Percentiles rank a stretch among this genome's conserved stretches.
Conservation (phyloP, 2,888 invertebrate genomes). For the Drosophila falleni region DNA sequence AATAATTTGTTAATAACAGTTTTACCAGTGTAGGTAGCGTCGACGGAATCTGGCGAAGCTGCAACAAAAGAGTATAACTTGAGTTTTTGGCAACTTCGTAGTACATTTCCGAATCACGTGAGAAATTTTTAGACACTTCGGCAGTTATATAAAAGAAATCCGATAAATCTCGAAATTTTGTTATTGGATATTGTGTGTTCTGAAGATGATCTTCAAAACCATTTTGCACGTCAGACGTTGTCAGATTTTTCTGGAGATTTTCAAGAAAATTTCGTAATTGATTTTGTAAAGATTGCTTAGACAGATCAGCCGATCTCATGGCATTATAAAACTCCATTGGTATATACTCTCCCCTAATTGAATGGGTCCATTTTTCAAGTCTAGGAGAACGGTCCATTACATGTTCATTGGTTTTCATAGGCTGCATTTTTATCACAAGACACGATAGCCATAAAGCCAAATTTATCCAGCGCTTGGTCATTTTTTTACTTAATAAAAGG, state of each 20-base stretch:
- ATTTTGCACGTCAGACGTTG: constrained; percentile 68
- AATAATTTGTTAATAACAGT: constrained; percentile 77
- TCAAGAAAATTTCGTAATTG: constrained; percentile 74
- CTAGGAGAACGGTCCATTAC: background rate
- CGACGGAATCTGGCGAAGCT: constrained; percentile 77
- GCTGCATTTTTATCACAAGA: background rate
- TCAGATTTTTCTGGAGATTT: constrained; percentile 75
- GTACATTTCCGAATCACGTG: constrained; percentile 58
- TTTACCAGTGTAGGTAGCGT: constrained; percentile 67
- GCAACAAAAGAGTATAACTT: constrained; percentile 70
- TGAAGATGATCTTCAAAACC: constrained; percentile 30
- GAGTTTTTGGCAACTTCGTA: constrained; percentile 76
- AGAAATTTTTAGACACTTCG: constrained; percentile 61
- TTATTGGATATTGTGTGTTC: constrained; percentile 42
- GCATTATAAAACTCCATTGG: constrained; percentile 72
- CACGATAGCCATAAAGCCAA: constrained; percentile 18
- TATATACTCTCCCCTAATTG: constrained; percentile 68
- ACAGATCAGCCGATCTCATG: constrained; percentile 60
- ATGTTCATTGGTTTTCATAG: constrained; percentile 1
- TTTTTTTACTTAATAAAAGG: constrained; percentile 24
- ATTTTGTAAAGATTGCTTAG: constrained; percentile 69
- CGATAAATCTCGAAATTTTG: constrained; percentile 64
- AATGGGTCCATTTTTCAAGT: constrained; percentile 22
- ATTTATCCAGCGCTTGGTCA: constrained; percentile 21
- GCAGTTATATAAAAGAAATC: constrained; percentile 67